Evolutionary conservation across 2,113 vertebrate genomes (phyloP), one percentile per base, ranked within the genome.

Genomic region (Struthidea cinerea): DNA sequence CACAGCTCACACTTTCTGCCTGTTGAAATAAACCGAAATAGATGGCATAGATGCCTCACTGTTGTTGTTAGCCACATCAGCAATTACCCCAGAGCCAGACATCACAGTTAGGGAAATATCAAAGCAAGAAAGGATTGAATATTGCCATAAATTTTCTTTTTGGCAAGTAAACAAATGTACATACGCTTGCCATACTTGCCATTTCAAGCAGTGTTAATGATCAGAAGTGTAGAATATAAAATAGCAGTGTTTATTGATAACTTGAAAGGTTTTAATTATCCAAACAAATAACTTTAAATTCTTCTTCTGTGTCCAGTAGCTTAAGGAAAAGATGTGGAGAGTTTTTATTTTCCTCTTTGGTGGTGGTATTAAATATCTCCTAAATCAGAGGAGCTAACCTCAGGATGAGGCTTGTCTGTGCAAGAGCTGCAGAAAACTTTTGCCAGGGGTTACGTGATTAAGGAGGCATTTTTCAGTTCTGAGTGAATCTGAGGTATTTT

Each of bases 401-500:
- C 85, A 90, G 71, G 53, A 86, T 19, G 28, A 81, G 90, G 47
- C 93, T 96, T 96, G 93, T 57, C 92, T 81, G 44, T 92, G 73
- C 93, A 95, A 90, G 83, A 88, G 20, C 65, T 57, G 23, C 42
- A 41, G 55, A 70, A 90, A 47, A 26, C 52, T 77, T 53, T 86
- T 78, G 87, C 93, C 77, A 84, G 52, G 39, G 76, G 83, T 94
- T 94, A 81, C 3, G 26, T 96, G 94, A 90, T 95, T 84, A 84
- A 87, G 79, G 73, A 81, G 49, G 52, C 49, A 84, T 92, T 95
- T 96, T 95, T 90, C 33, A 53, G 64, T 83, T 95, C 85, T 81
- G 47, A 88, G 47, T 90, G 60, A 90, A 75, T 81, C 30, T 70
- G 68, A 92, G 76, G 60, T 92, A 90, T 97, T 96, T 96, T 95